Evolutionary conservation across 2,888 invertebrate species (phyloP).

Genomic region (Slavum lentiscoides): DNA sequence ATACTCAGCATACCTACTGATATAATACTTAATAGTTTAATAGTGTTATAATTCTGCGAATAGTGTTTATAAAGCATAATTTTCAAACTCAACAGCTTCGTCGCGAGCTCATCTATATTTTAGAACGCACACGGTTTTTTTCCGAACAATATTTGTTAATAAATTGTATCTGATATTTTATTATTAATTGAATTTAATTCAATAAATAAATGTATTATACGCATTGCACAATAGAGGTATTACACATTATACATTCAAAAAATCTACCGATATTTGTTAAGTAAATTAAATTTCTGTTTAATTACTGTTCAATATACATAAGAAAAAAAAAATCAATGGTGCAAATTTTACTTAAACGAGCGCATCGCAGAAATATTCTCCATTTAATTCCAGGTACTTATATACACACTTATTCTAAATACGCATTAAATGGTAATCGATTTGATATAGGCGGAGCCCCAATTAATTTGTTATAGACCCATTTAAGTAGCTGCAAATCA

Average conservation of each 20-base stretch:
- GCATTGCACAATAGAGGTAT: background rate
- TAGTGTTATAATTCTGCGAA: no score
- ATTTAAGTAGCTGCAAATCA: constrained; percentile 48
- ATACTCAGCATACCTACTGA: no score
- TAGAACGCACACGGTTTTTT: background rate
- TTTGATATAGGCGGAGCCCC: constrained; percentile 34
- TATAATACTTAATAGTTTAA: no score
- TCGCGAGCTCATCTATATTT: background rate
- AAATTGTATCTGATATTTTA: background rate
- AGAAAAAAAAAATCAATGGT: background rate
- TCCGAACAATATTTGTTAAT: background rate
- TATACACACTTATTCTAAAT: constrained; percentile 5
- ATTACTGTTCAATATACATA: background rate
- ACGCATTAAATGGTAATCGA: constrained; percentile 25
- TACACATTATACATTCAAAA: background rate
- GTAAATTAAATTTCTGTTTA: no score
- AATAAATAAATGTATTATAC: background rate
- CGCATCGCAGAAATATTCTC: background rate
- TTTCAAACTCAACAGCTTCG: no score
- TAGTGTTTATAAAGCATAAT: no score
- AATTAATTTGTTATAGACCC: constrained; percentile 45
- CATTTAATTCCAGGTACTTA: constrained; percentile 10
- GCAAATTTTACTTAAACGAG: background rate
- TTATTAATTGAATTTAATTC: background rate
- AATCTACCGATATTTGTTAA: background rate